Conservation (phyloP, 2,888 invertebrate genomes). For the Orchesellides sinensis region DNA sequence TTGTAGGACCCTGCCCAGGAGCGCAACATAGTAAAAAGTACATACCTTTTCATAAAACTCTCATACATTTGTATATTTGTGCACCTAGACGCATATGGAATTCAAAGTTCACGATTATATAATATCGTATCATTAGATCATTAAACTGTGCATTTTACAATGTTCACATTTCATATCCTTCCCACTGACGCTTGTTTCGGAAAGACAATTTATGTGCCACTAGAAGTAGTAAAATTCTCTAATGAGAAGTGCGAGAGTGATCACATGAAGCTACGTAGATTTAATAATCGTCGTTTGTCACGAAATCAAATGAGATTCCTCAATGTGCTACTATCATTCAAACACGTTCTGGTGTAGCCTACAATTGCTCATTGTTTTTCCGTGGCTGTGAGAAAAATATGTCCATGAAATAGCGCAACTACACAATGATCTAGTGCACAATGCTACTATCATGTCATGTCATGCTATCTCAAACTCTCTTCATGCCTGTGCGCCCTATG, state of each 20-base stretch:
- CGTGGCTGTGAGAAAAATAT: slow-evolving; percentile 24
- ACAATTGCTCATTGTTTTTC: neutral
- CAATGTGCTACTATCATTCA: slow-evolving; percentile 4
- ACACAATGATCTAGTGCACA: neutral
- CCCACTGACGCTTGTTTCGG: slow-evolving; percentile 4
- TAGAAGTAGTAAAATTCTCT: slow-evolving; percentile 49
- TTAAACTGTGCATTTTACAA: slow-evolving; percentile 60
- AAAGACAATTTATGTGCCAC: slow-evolving; percentile 55
- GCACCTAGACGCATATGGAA: neutral
- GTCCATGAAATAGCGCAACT: neutral
- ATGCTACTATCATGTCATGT: slow-evolving; percentile 17
- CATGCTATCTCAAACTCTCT: slow-evolving; percentile 8
- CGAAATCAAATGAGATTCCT: slow-evolving; percentile 60
- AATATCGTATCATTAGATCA: slow-evolving; percentile 59
- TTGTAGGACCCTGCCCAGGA: neutral
- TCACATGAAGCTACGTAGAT: slow-evolving; percentile 60
- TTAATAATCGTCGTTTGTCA: slow-evolving; percentile 64
- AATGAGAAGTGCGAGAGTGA: slow-evolving; percentile 64
- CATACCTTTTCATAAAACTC: slow-evolving; percentile 47
- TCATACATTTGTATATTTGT: slow-evolving; percentile 24
- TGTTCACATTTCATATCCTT: slow-evolving; percentile 53
- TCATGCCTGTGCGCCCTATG: neutral
- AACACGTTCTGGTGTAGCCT: neutral
- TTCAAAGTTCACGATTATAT: slow-evolving; percentile 45
- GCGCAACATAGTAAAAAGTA: neutral